Evolutionary conservation across 2,797 vertebrate genomes (phyloP).

Genomic region (Acanthurus leucopareius): DNA sequence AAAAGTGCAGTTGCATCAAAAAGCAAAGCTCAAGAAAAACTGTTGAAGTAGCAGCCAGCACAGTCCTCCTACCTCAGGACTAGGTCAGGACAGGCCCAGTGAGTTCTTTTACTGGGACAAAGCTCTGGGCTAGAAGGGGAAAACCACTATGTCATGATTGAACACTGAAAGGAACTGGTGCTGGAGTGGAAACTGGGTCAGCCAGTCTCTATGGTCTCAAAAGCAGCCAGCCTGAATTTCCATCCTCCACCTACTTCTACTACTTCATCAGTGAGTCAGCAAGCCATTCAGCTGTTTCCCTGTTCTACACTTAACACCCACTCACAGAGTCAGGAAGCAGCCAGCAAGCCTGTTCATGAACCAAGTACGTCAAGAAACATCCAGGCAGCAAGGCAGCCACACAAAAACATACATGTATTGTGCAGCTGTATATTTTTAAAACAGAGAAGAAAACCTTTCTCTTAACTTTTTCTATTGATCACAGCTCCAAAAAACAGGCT

Average conservation of each 20-base stretch:
- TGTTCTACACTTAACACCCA: slow-evolving; percentile 53
- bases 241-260: slow-evolving; percentile 74
- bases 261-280: slow-evolving; percentile 75
- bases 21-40: slow-evolving; percentile 15
- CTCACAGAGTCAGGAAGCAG: slow-evolving; percentile 54
- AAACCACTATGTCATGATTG: slow-evolving; percentile 74
- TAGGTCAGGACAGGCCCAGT: slow-evolving; percentile 44
- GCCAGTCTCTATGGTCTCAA: slow-evolving; percentile 75
- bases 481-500: too few relatives aligned
- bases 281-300: slow-evolving; percentile 61
- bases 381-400: slow-evolving; percentile 2
- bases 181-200: slow-evolving; percentile 81
- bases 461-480: too few relatives aligned
- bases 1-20: slow-evolving; percentile 9
- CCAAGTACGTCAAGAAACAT: slow-evolving; percentile 15
- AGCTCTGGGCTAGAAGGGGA: slow-evolving; percentile 62
- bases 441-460: too few relatives aligned
- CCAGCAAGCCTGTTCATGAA: slow-evolving; percentile 38
- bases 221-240: slow-evolving; percentile 74
- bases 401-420: too few relatives aligned
- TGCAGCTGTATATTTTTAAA: too few relatives aligned
- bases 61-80: slow-evolving; percentile 41
- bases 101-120: slow-evolving; percentile 65
- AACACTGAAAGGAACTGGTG: slow-evolving; percentile 73
- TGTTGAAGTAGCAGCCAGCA: slow-evolving; percentile 16